phyloP scores from a whole-genome alignment of 2,113 vertebrate species.

The Tylochromis polylepis region DNA sequence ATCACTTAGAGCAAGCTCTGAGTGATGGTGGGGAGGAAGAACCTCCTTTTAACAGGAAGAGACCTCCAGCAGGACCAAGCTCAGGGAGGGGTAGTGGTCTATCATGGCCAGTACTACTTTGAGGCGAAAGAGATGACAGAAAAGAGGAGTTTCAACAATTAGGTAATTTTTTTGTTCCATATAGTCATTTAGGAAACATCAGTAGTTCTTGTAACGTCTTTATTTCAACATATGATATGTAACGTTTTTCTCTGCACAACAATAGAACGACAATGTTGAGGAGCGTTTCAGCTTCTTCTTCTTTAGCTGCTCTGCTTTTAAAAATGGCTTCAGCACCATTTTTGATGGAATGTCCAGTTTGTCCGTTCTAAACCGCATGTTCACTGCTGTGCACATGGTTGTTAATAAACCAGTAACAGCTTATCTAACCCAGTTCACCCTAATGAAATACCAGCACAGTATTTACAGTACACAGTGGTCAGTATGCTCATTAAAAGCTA shows the following conservation, averaged over 20 bases:
- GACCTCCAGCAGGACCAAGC: background rate
- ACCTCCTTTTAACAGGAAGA: background rate
- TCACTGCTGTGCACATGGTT: background rate
- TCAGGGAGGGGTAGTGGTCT: background rate
- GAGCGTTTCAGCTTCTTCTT: background rate
- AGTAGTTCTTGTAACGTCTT: background rate
- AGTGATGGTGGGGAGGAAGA: background rate
- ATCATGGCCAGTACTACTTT: background rate
- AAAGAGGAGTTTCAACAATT: background rate
- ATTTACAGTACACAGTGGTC: background rate
- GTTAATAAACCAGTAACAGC: background rate
- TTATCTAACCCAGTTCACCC: background rate
- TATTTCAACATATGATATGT: background rate
- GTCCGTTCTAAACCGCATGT: background rate
- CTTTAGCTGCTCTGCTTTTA: background rate
- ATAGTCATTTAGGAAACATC: background rate
- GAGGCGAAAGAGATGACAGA: background rate
- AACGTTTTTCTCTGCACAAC: background rate
- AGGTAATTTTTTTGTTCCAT: background rate
- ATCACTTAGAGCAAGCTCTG: background rate
- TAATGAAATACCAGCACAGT: background rate
- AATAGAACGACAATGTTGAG: accelerated
- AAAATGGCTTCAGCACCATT: background rate
- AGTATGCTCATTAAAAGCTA: background rate
- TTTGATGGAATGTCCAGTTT: background rate